Base-by-base conservation (phyloP, 2,888 invertebrate genomes). In the Stictocephala bisonia region DNA sequence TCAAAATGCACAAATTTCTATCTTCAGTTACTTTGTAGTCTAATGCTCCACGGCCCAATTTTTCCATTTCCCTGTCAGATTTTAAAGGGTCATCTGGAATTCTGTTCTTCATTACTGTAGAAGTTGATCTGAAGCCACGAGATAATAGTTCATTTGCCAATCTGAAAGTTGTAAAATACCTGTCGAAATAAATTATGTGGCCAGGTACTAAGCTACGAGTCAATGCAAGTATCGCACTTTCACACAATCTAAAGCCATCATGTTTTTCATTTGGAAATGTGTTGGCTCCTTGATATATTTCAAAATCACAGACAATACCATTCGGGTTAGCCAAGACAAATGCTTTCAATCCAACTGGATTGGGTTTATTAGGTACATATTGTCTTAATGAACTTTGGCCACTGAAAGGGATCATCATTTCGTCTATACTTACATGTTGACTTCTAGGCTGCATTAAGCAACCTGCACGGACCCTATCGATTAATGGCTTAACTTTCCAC, bases 301-400 rank as follows among this genome's bases (percentile, higher is more conserved):
- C 66, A 4, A 66, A 66, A 41, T 66, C 66, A 41, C 67, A 67
- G n/a, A 67, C 67, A 3, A 67, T 27, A n/a, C 67, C 67, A 26
- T 67, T 44, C 11, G 67, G 67, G n/a, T 67, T 67, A 26, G 67
- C 48, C n/a, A 67, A 26, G 9, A 67, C 44, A 67, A 64, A 64
- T 31, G 40, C 64, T 64, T 64, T 64, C 13, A 64, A 35, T 18
- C 64, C 15, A 40, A 64, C 67, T 48, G 48, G 41, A 26, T 67
- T 67, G 1, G 67, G 67, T 22, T 67, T 67, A 15, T 67, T 67
- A 7, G 48, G 67, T 7, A 48, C 44, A 67, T 48, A 67, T 26
- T 67, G 67, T 15, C 24, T 67, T 6, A 67, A 26, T 9, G 40
- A 20, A 20, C n/a, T 44, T 27, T 41, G 44, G 24, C 67, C 67